phyloP scores from a whole-genome alignment of 2,797 vertebrate species.

The Rhinella marina region DNA sequence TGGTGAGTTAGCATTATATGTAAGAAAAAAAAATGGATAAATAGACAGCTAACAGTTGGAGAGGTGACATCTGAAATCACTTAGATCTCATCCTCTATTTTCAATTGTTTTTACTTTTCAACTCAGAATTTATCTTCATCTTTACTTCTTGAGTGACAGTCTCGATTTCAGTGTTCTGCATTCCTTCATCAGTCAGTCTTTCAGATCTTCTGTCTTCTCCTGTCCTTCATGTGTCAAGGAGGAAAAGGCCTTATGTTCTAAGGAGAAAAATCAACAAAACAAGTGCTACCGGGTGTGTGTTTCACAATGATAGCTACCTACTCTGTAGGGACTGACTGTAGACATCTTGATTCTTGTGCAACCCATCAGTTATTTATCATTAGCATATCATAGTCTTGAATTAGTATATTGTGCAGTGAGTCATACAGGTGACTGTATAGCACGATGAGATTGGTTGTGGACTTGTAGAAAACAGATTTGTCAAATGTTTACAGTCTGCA shows the following conservation, averaged over 20 bases:
- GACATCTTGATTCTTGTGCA: not conserved
- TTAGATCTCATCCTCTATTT: not conserved
- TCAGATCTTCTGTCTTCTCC: not conserved
- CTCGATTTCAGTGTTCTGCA: not conserved
- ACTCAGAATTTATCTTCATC: slow-evolving; percentile 8
- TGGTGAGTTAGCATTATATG: no score
- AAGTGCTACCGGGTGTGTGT: not conserved
- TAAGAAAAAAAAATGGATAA: not conserved
- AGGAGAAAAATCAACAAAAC: slow-evolving; percentile 1
- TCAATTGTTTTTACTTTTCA: slow-evolving; percentile 5
- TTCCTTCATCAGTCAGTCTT: not conserved
- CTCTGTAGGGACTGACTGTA: not conserved
- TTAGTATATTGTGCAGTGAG: not conserved
- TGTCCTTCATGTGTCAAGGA: slow-evolving; percentile 17
- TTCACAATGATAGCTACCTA: not conserved
- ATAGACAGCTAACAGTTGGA: not conserved
- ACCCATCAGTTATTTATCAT: not conserved
- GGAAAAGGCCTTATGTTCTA: slow-evolving; percentile 3
- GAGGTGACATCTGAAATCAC: not conserved
- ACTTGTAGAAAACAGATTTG: no score
- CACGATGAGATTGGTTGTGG: no score
- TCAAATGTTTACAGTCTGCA: no score
- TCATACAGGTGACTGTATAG: not conserved
- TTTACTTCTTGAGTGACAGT: slow-evolving; percentile 5
- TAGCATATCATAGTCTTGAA: not conserved